Conservation (phyloP, 1,140 invertebrate species). For the Planococcus citri region DNA sequence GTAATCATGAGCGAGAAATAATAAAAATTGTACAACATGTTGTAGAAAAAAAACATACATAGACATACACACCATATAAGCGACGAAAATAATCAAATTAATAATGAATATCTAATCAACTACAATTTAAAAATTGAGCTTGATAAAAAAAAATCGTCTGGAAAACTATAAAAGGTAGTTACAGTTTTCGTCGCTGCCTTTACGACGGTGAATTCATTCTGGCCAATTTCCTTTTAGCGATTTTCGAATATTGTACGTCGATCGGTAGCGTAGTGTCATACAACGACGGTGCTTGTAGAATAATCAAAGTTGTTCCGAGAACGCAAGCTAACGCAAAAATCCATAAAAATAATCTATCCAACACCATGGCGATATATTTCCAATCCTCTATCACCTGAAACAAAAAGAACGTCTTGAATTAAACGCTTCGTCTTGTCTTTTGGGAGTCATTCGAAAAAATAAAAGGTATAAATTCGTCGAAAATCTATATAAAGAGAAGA, state of each 20-base stretch:
- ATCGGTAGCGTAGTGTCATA: conserved; percentile 90
- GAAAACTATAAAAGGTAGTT: too few relatives aligned
- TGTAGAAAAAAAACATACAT: background rate
- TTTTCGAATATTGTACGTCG: conserved; percentile 81
- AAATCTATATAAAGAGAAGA: background rate
- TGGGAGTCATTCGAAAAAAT: background rate
- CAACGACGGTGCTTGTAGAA: conserved; percentile 85
- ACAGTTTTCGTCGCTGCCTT: background rate
- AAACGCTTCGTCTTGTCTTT: background rate
- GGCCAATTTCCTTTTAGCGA: conserved; percentile 40
- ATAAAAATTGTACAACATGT: background rate
- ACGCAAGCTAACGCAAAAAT: conserved; percentile 91
- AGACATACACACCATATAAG: background rate
- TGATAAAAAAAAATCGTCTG: background rate
- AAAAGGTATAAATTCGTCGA: conserved; percentile 1
- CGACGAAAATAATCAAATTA: background rate
- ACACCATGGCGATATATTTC: conserved; percentile 95
- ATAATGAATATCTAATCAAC: background rate
- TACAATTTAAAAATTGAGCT: background rate
- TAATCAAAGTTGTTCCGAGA: conserved; percentile 79
- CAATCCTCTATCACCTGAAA: conserved; percentile 88
- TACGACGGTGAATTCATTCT: conserved; percentile 4
- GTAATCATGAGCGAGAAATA: background rate
- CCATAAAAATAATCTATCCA: conserved; percentile 95
- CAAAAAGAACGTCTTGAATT: conserved; percentile 25